Evolutionary conservation across 2,888 invertebrate genomes (phyloP).

Genomic region (Poecilus cupreus): DNA sequence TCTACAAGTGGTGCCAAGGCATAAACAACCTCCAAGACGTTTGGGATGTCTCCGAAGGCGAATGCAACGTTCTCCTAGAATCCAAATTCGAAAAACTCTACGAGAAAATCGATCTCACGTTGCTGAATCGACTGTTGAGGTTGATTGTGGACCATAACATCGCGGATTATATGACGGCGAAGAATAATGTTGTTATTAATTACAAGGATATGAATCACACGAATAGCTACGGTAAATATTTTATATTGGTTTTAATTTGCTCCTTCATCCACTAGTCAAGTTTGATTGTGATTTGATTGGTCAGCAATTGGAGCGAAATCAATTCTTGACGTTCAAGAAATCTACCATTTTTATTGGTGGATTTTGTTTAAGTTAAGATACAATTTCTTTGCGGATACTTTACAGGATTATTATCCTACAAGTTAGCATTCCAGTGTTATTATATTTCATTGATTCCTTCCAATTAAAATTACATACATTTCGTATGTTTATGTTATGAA

Average conservation of each 20-base stretch:
- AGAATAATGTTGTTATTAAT: conserved; percentile 99
- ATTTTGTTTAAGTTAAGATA: not conserved
- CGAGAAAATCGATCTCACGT: conserved; percentile 99
- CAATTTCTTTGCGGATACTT: no score
- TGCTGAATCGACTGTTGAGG: conserved; percentile 95
- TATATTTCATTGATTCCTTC: no score
- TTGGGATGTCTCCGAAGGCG: conserved; percentile 99
- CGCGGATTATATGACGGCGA: conserved; percentile 99
- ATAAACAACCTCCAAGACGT: conserved; percentile 98
- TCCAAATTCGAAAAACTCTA: conserved; percentile 99
- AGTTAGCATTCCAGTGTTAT: no score
- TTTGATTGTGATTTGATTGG: no score
- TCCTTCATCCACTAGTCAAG: not conserved
- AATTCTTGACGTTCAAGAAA: not conserved
- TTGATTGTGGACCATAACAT: conserved; percentile 99
- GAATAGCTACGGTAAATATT: conserved; percentile 92
- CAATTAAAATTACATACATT: no score
- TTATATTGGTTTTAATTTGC: not conserved
- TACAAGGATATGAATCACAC: conserved; percentile 99
- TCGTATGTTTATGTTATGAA: no score
- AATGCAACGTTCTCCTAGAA: conserved; percentile 98
- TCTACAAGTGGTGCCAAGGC: conserved; percentile 99
- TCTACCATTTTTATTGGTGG: not conserved
- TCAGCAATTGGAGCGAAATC: not conserved
- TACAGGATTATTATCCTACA: no score